Percentiles rank a stretch among this genome's conserved stretches.
Evolutionary conservation across 2,888 invertebrate species (phyloP).

Genomic region (Sipha maydis): DNA sequence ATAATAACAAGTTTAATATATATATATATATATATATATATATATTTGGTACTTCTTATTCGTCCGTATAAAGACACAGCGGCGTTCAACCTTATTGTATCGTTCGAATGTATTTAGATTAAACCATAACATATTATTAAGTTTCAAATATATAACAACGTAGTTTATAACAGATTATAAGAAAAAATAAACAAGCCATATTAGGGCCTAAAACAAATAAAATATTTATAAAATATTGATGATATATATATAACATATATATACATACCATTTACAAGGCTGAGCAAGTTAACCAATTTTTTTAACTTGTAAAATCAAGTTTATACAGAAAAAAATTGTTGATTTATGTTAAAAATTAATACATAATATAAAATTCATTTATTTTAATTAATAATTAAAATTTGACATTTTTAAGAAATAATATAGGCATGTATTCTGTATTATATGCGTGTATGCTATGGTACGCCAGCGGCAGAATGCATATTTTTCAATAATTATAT

Average conservation of each 20-base stretch:
- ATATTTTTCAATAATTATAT: too few species aligned
- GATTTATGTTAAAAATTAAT: too few species aligned
- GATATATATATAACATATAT: not conserved
- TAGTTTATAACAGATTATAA: slow-evolving; percentile 36
- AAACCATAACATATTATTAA: slow-evolving; percentile 33
- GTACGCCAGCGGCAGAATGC: too few species aligned
- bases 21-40: not conserved
- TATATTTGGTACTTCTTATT: slow-evolving; percentile 20
- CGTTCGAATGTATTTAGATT: slow-evolving; percentile 31
- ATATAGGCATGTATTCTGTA: too few species aligned
- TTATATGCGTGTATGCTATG: too few species aligned
- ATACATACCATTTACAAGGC: not conserved
- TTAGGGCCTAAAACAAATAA: slow-evolving; percentile 30
- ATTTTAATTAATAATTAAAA: too few species aligned
- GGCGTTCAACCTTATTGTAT: not conserved
- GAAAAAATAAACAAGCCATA: slow-evolving; percentile 37
- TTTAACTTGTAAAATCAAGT: too few species aligned
- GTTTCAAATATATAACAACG: slow-evolving; percentile 40
- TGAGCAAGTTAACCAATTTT: too few species aligned
- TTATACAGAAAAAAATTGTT: too few species aligned
- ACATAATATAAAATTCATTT: too few species aligned
- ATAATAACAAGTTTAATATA: not conserved
- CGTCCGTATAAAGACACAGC: not conserved
- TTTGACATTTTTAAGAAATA: too few species aligned
- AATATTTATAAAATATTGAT: slow-evolving; percentile 29